Conservation (phyloP, 2,113 vertebrate genomes). For the Bettongia penicillata region DNA sequence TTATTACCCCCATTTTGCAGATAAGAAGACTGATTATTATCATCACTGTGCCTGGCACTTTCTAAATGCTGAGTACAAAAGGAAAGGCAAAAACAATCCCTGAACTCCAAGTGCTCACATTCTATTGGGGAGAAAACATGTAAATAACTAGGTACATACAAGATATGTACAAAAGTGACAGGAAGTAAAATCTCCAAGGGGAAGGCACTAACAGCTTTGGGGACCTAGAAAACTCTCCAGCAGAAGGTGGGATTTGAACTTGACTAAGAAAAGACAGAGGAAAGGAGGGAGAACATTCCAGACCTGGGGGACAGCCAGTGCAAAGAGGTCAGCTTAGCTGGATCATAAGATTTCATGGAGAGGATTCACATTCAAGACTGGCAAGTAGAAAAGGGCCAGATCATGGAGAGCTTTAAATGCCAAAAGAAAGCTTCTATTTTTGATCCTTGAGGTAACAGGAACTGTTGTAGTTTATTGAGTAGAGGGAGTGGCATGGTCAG, state of each 20-base stretch:
- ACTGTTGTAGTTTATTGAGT: not conserved
- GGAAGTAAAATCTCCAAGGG: not conserved
- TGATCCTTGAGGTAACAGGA: not conserved
- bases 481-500: not conserved
- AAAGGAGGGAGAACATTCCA: not conserved
- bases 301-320: not conserved
- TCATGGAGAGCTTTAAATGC: not conserved
- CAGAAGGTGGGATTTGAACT: not conserved
- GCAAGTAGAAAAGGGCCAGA: not conserved
- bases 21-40: not conserved
- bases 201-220: not conserved
- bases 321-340: not conserved
- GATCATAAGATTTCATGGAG: not conserved
- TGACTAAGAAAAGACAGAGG: not conserved
- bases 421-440: not conserved
- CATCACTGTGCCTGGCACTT: not conserved
- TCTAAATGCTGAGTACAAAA: not conserved
- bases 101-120: not conserved
- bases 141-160: not conserved
- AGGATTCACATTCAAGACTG: not conserved
- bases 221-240: not conserved
- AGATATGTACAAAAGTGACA: not conserved
- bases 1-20: not conserved
- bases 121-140: not conserved
- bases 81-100: not conserved